phyloP scores from a whole-genome alignment of 2,888 invertebrate genomes.

The Cephonodes hylas region DNA sequence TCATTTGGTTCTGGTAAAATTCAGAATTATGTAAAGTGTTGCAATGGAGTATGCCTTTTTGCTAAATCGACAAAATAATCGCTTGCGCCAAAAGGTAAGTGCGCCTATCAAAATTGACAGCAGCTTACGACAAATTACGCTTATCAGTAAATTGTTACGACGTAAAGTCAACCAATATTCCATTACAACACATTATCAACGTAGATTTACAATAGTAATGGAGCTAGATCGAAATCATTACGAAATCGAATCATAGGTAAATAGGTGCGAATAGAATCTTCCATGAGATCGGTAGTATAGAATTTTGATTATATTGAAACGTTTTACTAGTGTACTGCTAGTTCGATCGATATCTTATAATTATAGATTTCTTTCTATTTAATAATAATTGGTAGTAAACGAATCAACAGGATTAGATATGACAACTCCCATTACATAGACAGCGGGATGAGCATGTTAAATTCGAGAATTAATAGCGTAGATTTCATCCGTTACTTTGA shows the following conservation, averaged over 20 bases:
- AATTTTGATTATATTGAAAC: constrained; percentile 42
- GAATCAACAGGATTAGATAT: constrained; percentile 47
- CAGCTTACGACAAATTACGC: constrained; percentile 42
- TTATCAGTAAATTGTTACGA: constrained; percentile 44
- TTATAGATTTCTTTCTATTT: constrained; percentile 55
- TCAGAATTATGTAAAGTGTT: constrained; percentile 65
- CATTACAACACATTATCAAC: constrained; percentile 72
- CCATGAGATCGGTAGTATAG: constrained; percentile 57
- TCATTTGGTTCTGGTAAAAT: constrained; percentile 50
- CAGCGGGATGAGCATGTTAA: constrained; percentile 72
- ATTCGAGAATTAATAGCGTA: constrained; percentile 54
- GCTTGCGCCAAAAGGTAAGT: constrained; percentile 67
- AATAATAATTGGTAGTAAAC: constrained; percentile 58
- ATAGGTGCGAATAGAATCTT: constrained; percentile 39
- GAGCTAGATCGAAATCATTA: constrained; percentile 39
- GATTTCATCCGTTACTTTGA: constrained; percentile 31
- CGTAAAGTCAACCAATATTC: constrained; percentile 62
- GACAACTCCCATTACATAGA: constrained; percentile 62
- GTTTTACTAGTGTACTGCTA: constrained; percentile 52
- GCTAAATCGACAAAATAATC: constrained; percentile 57
- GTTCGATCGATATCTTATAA: constrained; percentile 42
- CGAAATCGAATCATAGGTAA: constrained; percentile 39
- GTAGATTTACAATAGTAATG: constrained; percentile 38
- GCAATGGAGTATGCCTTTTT: constrained; percentile 79
- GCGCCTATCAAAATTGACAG: constrained; percentile 48